These are phyloP conservation scores for Saiga tatarica DNA, from an alignment of 2,113 vertebrate species.

Conservation along the genomic window DNA sequence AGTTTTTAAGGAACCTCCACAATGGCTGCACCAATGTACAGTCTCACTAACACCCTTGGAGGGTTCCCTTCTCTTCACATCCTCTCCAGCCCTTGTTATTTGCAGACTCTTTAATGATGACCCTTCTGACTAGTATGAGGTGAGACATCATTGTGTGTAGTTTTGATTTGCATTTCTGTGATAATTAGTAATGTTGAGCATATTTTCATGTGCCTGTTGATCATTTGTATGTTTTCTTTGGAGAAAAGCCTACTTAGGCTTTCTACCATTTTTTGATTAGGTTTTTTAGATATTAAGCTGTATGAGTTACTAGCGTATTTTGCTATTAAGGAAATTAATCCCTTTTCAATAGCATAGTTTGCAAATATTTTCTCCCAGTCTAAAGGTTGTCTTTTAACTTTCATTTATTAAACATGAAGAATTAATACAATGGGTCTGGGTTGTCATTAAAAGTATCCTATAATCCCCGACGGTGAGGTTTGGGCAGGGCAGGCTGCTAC, in stretches of 20 bases:
- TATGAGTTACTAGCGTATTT: not conserved
- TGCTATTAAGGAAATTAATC: not conserved
- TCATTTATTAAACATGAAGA: not conserved
- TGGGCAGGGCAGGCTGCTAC: too few species aligned
- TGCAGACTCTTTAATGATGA: not conserved
- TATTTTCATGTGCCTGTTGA: not conserved
- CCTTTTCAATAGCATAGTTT: not conserved
- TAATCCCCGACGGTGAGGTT: fast-evolving
- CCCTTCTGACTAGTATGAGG: not conserved
- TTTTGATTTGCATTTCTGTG: not conserved
- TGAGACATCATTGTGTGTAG: not conserved
- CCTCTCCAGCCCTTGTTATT: not conserved
- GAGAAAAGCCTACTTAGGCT: not conserved
- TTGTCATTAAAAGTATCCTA: not conserved
- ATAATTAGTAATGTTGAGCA: not conserved
- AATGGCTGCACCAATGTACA: not conserved
- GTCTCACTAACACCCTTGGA: not conserved
- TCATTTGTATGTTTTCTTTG: not conserved
- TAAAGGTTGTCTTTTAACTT: not conserved
- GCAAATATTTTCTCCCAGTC: not conserved
- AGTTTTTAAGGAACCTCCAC: not conserved
- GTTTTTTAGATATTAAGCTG: not conserved
- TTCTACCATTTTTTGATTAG: fast-evolving
- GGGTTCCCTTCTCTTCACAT: not conserved
- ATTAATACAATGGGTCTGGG: not conserved